Conservation (phyloP, 1,140 invertebrate genomes). For the Nylanderia fulva region DNA sequence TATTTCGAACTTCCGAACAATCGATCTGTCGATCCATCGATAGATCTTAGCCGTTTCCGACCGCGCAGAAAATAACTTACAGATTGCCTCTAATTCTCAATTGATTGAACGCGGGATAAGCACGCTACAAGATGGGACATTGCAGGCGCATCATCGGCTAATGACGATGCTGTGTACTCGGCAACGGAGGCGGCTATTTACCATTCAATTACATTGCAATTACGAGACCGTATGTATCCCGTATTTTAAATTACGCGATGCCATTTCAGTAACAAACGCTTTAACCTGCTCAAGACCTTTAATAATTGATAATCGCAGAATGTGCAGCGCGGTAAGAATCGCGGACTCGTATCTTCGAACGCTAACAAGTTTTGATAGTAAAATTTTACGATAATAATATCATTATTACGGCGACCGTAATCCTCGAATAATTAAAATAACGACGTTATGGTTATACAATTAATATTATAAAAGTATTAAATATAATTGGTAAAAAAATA, state of each 20-base stretch:
- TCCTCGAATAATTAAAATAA: slow-evolving; percentile 22
- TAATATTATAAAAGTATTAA: background rate
- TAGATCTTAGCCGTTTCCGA: slow-evolving; percentile 55
- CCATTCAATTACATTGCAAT: slow-evolving; percentile 76
- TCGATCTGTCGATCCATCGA: slow-evolving; percentile 68
- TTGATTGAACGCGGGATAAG: slow-evolving; percentile 74
- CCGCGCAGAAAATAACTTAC: slow-evolving; percentile 21
- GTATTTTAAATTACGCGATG: slow-evolving; percentile 47
- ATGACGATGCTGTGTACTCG: slow-evolving; percentile 57
- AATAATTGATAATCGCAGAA: slow-evolving; percentile 60
- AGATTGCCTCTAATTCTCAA: slow-evolving; percentile 69
- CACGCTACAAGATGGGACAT: slow-evolving; percentile 42
- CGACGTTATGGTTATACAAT: slow-evolving; percentile 3
- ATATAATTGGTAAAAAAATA: background rate
- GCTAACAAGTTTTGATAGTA: background rate
- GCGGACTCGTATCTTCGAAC: slow-evolving; percentile 1
- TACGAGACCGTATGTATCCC: slow-evolving; percentile 65
- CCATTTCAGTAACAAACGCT: slow-evolving; percentile 42
- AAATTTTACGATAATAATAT: background rate
- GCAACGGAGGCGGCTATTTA: slow-evolving; percentile 62
- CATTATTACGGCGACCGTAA: slow-evolving; percentile 9
- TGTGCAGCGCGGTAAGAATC: slow-evolving; percentile 1
- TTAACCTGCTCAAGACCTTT: slow-evolving; percentile 44
- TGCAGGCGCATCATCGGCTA: slow-evolving; percentile 52
- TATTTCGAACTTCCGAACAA: slow-evolving; percentile 23